These are phyloP conservation scores for Netelia fuscicornis DNA, from an alignment of 2,888 invertebrate genomes.

Conservation along the genomic window DNA sequence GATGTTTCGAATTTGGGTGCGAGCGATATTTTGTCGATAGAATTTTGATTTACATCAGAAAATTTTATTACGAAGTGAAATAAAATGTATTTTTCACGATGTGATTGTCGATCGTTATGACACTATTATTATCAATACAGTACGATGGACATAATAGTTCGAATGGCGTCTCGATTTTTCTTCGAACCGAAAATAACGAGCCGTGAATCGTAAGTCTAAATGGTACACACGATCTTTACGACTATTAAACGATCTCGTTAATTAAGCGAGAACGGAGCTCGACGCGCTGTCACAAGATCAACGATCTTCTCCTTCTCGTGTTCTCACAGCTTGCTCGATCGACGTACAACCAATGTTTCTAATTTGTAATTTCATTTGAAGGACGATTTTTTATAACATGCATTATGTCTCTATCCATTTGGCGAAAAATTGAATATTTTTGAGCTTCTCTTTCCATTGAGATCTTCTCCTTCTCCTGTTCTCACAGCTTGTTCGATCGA, in stretches of 20 bases:
- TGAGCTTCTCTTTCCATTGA: no score
- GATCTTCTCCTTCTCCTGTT: constrained; percentile 15
- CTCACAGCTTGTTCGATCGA: neutral
- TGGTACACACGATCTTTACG: neutral
- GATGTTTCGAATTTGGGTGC: no score
- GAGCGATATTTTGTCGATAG: no score
- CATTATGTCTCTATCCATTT: no score
- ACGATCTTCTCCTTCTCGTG: constrained; percentile 31
- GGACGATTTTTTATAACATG: no score
- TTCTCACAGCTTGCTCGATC: neutral
- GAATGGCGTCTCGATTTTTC: constrained; percentile 11
- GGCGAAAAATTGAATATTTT: no score
- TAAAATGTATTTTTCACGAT: no score
- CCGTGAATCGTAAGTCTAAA: neutral
- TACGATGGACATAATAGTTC: neutral
- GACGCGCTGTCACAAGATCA: constrained; percentile 20
- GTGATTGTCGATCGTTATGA: no score
- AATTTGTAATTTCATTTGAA: neutral
- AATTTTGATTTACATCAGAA: no score
- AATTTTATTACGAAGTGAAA: no score
- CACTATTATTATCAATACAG: neutral
- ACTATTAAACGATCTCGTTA: constrained; percentile 48
- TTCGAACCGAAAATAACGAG: constrained; percentile 14
- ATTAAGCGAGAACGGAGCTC: constrained; percentile 34
- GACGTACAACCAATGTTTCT: neutral